phyloP scores from a whole-genome alignment of 2,113 vertebrate genomes.

The Microcebus lehilahytsara region DNA sequence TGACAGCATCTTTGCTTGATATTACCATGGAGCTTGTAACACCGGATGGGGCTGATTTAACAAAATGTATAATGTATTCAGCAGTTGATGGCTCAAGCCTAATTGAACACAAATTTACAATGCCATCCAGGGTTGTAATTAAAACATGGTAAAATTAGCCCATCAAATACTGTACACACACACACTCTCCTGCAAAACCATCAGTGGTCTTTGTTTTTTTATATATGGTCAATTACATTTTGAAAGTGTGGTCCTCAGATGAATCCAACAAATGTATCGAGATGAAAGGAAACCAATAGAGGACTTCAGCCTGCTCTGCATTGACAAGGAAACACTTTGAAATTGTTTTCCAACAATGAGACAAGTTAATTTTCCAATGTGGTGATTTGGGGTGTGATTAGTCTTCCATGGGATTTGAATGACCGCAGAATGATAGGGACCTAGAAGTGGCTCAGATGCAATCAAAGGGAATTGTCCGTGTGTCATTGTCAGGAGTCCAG shows the following conservation, averaged over 20 bases:
- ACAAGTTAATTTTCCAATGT: constrained; percentile 68
- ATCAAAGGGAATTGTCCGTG: not conserved
- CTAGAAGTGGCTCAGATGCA: accelerated
- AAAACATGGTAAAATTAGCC: constrained; percentile 57
- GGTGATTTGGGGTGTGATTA: not conserved
- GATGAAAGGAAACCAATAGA: not conserved
- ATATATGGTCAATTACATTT: constrained; percentile 53
- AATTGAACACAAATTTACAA: constrained; percentile 70
- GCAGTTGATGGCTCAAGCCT: constrained; percentile 57
- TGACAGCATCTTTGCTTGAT: not conserved
- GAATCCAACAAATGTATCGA: constrained; percentile 30
- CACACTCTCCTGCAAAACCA: not conserved
- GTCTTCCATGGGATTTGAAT: not conserved
- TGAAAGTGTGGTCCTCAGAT: constrained; percentile 39
- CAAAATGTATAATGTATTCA: constrained; percentile 49
- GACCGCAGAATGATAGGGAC: not conserved
- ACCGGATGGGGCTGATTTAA: constrained; percentile 36
- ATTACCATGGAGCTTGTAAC: not conserved
- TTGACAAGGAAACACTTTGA: constrained; percentile 36
- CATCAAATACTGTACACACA: constrained; percentile 5
- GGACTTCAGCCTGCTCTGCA: constrained; percentile 23
- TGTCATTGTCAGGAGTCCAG: not conserved
- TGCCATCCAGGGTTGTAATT: constrained; percentile 57
- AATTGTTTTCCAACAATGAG: constrained; percentile 57
- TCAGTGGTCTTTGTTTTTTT: constrained; percentile 63